Percentiles rank a stretch among this genome's conserved stretches.
Evolutionary conservation across 2,113 vertebrate species (phyloP).

Genomic region (Dicentrarchus labrax): DNA sequence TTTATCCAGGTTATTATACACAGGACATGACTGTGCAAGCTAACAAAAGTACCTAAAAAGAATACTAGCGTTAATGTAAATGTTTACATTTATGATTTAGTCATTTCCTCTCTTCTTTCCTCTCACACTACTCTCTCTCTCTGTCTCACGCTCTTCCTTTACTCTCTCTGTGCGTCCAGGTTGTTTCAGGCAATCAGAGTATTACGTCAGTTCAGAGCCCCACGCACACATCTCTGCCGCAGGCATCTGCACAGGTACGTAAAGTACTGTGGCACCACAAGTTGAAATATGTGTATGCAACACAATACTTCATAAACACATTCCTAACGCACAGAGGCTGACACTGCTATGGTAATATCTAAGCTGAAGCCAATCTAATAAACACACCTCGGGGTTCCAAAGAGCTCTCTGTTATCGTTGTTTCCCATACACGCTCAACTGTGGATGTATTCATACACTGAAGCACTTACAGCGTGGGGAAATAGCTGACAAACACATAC

Average conservation of each 20-base stretch:
- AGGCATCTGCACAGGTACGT: constrained; percentile 78
- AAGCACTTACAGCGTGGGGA: neutral
- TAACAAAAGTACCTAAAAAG: constrained; percentile 5
- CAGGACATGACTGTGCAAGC: neutral
- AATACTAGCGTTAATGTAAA: neutral
- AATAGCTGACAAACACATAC: neutral
- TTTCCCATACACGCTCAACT: neutral
- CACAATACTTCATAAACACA: neutral
- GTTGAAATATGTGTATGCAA: neutral
- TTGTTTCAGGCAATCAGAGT: constrained; percentile 69
- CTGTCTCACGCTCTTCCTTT: neutral
- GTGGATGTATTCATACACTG: neutral
- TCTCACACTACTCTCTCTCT: neutral
- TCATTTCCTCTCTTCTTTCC: neutral
- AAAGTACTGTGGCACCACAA: neutral
- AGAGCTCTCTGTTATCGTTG: neutral
- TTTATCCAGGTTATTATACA: constrained; percentile 14
- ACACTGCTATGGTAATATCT: neutral
- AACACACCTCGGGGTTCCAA: neutral
- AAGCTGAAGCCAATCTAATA: neutral
- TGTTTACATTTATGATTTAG: neutral
- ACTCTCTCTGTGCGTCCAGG: constrained; percentile 55
- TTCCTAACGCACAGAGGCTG: neutral
- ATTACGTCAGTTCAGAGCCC: constrained; percentile 75
- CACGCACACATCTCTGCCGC: constrained; percentile 69